A percentile compares a stretch with the other conserved stretches of the same genome.
Evolutionary conservation across 2,888 invertebrate species (phyloP).

Genomic region (Euzetes globulus): DNA sequence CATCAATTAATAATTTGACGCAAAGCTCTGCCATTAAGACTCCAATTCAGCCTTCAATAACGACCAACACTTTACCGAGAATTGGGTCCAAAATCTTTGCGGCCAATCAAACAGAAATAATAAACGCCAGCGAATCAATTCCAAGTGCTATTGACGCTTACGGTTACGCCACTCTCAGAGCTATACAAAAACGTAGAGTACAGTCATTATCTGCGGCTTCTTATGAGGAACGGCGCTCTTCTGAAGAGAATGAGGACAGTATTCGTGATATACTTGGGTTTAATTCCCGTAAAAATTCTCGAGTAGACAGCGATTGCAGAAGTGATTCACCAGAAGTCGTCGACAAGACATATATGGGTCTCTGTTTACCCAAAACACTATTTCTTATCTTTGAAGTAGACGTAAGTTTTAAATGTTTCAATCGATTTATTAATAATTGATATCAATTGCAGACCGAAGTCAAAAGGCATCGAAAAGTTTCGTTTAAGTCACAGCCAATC

Average conservation of each 20-base stretch:
- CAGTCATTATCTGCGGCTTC: slow-evolving; percentile 36
- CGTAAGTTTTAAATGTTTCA: slow-evolving; percentile 3
- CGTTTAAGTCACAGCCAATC: not conserved
- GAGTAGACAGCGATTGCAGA: slow-evolving; percentile 12
- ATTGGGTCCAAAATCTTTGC: not conserved
- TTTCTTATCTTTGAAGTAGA: slow-evolving; percentile 31
- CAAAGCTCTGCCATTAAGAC: not conserved
- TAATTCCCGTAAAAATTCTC: not conserved
- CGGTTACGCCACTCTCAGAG: slow-evolving; percentile 48
- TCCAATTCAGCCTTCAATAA: not conserved
- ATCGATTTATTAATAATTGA: not conserved
- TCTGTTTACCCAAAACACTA: slow-evolving; percentile 32
- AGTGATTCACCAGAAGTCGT: slow-evolving; percentile 13
- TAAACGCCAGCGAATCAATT: slow-evolving; percentile 33
- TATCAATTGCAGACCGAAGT: slow-evolving; percentile 19
- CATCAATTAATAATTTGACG: slow-evolving; percentile 47
- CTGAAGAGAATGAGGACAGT: slow-evolving; percentile 1
- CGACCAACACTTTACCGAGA: not conserved
- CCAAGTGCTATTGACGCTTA: slow-evolving; percentile 47
- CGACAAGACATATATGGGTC: slow-evolving; percentile 30
- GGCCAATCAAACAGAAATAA: not conserved
- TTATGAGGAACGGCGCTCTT: slow-evolving; percentile 8
- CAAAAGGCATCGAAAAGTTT: slow-evolving; percentile 1
- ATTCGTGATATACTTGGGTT: not conserved
- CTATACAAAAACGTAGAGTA: slow-evolving; percentile 45